These are phyloP conservation scores for Calameuta idolon DNA, from an alignment of 2,888 invertebrate species.

Conservation along the genomic window DNA sequence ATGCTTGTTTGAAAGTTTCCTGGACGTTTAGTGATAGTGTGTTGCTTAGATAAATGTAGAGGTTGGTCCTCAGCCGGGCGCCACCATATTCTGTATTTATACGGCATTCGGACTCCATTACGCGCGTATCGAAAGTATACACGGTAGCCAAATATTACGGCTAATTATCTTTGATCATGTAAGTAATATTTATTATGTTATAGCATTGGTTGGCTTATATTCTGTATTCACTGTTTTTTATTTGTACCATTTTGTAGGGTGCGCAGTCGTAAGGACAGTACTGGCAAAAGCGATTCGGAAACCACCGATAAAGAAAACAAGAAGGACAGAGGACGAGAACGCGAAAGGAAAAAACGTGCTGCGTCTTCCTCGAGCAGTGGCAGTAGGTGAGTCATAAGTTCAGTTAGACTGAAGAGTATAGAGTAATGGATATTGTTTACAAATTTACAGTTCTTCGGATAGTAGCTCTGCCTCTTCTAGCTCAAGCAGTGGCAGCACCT, in stretches of 20 bases:
- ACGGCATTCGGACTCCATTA: neutral
- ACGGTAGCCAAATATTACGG: neutral
- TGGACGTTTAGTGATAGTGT: neutral
- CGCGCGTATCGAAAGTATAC: neutral
- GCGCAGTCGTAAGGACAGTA: conserved; percentile 75
- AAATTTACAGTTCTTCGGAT: conserved; percentile 75
- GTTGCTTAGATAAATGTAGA: neutral
- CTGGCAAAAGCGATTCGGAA: conserved; percentile 71
- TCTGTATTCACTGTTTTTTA: neutral
- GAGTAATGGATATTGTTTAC: conserved; percentile 8
- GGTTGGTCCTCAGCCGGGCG: neutral
- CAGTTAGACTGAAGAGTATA: neutral
- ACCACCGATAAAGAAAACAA: conserved; percentile 81
- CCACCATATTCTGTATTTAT: neutral
- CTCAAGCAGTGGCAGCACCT: conserved; percentile 68
- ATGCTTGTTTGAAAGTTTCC: neutral
- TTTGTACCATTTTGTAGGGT: conserved; percentile 71
- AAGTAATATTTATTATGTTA: neutral
- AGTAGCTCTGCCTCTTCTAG: conserved; percentile 77
- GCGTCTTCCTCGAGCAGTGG: conserved; percentile 86
- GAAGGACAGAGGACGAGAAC: conserved; percentile 72
- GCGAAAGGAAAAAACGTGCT: conserved; percentile 76
- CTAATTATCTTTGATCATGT: neutral
- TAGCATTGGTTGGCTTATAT: neutral
- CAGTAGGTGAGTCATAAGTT: conserved; percentile 74